Evolutionary conservation across 1,140 invertebrate species (phyloP), one percentile per base, ranked within the genome.

Genomic region (Pantala flavescens): DNA sequence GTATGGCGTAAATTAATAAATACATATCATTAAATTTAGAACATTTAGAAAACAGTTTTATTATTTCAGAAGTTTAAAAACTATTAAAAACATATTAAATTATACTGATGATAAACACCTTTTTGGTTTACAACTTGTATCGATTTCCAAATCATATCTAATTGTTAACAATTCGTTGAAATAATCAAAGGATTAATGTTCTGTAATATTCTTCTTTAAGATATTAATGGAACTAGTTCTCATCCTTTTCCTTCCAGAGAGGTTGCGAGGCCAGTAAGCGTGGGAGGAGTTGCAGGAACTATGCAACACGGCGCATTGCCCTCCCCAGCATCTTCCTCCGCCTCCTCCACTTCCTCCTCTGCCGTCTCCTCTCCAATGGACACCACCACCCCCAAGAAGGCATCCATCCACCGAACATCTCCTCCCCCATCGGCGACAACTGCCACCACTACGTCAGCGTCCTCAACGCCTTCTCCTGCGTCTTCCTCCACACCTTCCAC

Each of bases 401-500:
- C 9, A 36, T 2, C 28, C 28, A 21, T 16, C 49, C 21, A 16
- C 14, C 49, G 49, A 21, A 63, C 49, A 21, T 63, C 49, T 16
- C 49, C 49, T 16, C 49, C 49, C 49, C 49, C 49, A 16, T 5
- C 28, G 2, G 28, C 28, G 28, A 36, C 28, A 36, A 36, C 9
- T 14, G 23, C 73, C 28, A 36, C 28, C 28, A 78, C 78, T 71
- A 79, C 82, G 78, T 80, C 84, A 23, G 83, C 84, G 19, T 85
- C 85, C 71, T 84, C 85, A 80, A 81, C 87, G 49, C 85, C 87
- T 3, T 88, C 88, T 23, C 85, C 87, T 0, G 87, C 88, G n/a
- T 90, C 87, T 74, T 90, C 89, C 1, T 88, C 89, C n/a, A 85
- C 91, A 24, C 88, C 90, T 11, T 88, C 91, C 0, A 63, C 49